These are phyloP conservation scores for Sesia apiformis DNA, from an alignment of 2,888 invertebrate species.

Conservation along the genomic window DNA sequence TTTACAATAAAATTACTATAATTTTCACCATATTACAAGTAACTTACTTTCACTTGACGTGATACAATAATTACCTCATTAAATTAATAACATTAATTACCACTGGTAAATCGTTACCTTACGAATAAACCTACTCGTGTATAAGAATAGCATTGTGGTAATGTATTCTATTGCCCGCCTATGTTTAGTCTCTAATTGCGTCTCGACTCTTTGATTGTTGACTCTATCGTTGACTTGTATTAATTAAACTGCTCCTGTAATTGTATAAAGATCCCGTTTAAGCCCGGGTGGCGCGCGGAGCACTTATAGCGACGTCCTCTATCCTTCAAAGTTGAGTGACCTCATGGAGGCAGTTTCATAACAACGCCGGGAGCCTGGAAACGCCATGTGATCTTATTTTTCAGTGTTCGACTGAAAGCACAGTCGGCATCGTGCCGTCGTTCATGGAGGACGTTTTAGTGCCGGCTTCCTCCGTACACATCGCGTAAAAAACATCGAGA, in stretches of 20 bases:
- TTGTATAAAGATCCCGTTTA: slow-evolving; percentile 16
- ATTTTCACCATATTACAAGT: too few species aligned
- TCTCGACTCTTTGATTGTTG: neutral
- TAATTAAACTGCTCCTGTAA: slow-evolving; percentile 22
- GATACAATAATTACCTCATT: too few species aligned
- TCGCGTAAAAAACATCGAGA: slow-evolving; percentile 62
- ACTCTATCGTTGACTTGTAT: slow-evolving; percentile 5
- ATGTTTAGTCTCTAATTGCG: neutral
- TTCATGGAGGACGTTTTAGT: slow-evolving; percentile 20
- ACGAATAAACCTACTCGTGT: neutral
- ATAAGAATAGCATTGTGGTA: neutral
- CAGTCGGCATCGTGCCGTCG: slow-evolving; percentile 48
- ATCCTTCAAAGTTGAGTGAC: slow-evolving; percentile 55
- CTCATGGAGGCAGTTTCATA: slow-evolving; percentile 46
- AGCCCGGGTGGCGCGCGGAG: slow-evolving; percentile 7
- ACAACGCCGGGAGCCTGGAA: slow-evolving; percentile 41
- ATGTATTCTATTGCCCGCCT: neutral
- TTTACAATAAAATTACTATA: too few species aligned
- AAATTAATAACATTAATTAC: too few species aligned
- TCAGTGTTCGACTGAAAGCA: slow-evolving; percentile 33
- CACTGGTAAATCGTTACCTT: neutral
- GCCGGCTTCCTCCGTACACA: slow-evolving; percentile 11
- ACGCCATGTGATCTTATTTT: slow-evolving; percentile 44
- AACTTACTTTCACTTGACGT: too few species aligned
- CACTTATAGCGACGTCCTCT: slow-evolving; percentile 24